Percentiles rank a stretch among this genome's conserved stretches.
These are phyloP conservation scores for Phodopus roborovskii DNA, from an alignment of 2,113 vertebrate species.

Conservation along the genomic window DNA sequence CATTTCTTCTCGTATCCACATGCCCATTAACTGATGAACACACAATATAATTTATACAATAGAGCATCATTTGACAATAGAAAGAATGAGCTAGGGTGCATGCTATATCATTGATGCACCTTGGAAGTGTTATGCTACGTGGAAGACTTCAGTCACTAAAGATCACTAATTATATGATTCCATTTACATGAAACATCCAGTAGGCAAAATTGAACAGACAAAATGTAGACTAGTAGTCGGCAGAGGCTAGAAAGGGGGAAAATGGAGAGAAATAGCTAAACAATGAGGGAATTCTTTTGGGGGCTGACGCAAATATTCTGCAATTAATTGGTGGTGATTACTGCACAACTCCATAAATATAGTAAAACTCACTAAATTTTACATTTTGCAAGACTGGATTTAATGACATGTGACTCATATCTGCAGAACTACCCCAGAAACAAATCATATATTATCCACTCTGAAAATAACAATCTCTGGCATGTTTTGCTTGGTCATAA, in stretches of 20 bases:
- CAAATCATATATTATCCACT: not conserved
- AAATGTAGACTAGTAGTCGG: not conserved
- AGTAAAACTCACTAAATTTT: not conserved
- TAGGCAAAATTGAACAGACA: not conserved
- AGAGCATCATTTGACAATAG: slow-evolving; percentile 25
- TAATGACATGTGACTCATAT: not conserved
- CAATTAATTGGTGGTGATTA: not conserved
- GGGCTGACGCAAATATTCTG: slow-evolving; percentile 14
- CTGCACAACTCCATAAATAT: not conserved
- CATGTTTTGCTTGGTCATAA: not conserved
- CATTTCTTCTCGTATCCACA: not conserved
- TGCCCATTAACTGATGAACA: not conserved
- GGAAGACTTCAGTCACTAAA: not conserved
- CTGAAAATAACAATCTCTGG: not conserved
- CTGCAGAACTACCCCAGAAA: not conserved
- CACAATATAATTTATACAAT: not conserved
- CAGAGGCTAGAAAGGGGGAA: not conserved
- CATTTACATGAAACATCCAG: not conserved
- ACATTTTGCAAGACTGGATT: slow-evolving; percentile 34
- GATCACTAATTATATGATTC: not conserved
- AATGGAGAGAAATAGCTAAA: not conserved
- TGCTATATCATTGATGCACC: not conserved
- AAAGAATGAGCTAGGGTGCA: not conserved
- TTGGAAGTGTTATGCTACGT: not conserved
- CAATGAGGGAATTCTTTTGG: not conserved